Percentiles rank a stretch among this genome's conserved stretches.
These are phyloP conservation scores for Drosophila chauvacae DNA, from an alignment of 1,140 invertebrate species.

Conservation along the genomic window DNA sequence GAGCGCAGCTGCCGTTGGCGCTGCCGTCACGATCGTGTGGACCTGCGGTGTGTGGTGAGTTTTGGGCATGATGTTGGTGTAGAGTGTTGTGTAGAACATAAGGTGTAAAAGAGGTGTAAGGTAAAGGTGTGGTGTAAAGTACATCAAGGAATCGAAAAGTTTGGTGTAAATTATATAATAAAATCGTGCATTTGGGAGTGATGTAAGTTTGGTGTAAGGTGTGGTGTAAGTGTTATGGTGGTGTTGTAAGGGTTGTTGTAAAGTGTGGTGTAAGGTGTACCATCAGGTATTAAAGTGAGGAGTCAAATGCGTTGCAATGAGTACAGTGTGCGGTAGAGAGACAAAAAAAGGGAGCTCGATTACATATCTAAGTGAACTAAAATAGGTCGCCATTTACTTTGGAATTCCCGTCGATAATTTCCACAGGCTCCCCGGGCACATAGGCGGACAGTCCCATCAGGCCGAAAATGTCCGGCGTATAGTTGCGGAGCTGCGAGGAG, in stretches of 20 bases:
- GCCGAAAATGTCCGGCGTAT: constrained; percentile 84
- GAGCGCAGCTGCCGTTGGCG: constrained; percentile 53
- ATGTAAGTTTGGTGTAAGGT: neutral
- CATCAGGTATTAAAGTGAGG: neutral
- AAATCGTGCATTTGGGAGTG: no score
- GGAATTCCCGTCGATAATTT: constrained; percentile 86
- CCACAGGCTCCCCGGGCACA: constrained; percentile 84
- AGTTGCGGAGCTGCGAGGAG: constrained; percentile 76
- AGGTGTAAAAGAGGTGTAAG: neutral
- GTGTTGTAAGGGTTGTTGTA: neutral
- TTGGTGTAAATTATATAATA: neutral
- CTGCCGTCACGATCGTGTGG: constrained; percentile 79
- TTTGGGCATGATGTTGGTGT: constrained; percentile 2
- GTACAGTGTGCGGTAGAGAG: constrained; percentile 22
- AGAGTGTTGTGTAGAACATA: neutral
- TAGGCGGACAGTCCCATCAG: constrained; percentile 85
- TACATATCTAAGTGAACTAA: constrained; percentile 48
- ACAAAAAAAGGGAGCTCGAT: constrained; percentile 45
- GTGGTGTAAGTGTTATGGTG: neutral
- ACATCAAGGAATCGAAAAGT: neutral
- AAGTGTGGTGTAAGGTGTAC: neutral
- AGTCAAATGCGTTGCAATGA: constrained; percentile 4
- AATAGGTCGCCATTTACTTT: constrained; percentile 84
- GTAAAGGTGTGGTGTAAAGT: no score
- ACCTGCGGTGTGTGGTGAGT: constrained; percentile 66